Base-by-base conservation (phyloP, 2,888 invertebrate genomes). In the Operophtera brumata region DNA sequence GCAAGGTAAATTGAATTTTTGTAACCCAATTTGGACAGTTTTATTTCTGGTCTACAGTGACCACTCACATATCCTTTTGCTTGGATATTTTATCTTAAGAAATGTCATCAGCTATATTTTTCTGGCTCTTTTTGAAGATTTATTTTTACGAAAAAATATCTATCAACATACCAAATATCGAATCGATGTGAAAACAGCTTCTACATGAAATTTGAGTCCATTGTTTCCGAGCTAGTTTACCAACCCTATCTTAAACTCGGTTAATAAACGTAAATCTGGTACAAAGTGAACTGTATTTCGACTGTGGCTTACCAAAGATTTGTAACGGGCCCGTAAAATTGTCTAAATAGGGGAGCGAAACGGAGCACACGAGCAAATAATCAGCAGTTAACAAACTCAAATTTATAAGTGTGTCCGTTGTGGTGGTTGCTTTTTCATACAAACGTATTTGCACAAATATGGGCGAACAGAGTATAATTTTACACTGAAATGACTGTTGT, bases 241-340 rank as follows among this genome's bases (percentile, higher is more conserved):
- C 43, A 54, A 66, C 71, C 66, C 67, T 69, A 69, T 72, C 70
- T 72, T 71, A 71, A 71, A 71, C 67, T 71, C 71, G 71, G 77
- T 81, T 82, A 81, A 80, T 82, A 82, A 82, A 81, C 78, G 77
- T 80, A 82, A 83, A 82, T 82, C 79, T 77, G 62, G 73, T 77
- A 80, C 78, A 78, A 75, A 80, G 78, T 76, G 80, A 80, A 78
- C 74, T 76, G 77, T 75, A 72, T 80, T 80, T 77, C 75, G 76
- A 75, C 66, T 80, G 82, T 61, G 83, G 84, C 81, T 82, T 78
- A 81, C 83, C 82, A 65, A 79, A 83, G 82, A 84, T 84, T 84
- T 84, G 84, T 83, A 77, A 82, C 78, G 70, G 75, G 70, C 66
- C 51, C 54, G 52, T 62, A 61, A 66, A 63, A 63, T 59, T 64